phyloP scores from a whole-genome alignment of 92 coral and sea anemone genomes.

The Palythoa grandis region DNA sequence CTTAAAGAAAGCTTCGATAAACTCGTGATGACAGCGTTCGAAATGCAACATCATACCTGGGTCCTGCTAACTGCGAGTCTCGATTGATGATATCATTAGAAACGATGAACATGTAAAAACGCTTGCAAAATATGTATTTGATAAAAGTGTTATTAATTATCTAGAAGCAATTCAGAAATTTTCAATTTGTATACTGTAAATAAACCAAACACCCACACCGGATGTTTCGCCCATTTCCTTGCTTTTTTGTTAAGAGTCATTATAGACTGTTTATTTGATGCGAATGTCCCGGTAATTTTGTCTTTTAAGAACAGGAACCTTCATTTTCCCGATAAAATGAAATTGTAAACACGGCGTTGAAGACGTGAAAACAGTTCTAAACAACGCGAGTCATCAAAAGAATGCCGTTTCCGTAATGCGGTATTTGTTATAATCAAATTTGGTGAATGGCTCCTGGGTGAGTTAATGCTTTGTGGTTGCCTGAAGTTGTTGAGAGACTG shows the following conservation, averaged over 20 bases:
- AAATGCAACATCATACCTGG: too few species aligned
- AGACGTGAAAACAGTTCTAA: neutral
- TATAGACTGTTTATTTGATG: neutral
- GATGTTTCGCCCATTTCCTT: neutral
- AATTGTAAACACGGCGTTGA: neutral
- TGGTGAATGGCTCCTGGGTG: neutral
- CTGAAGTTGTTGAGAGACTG: conserved; percentile 1
- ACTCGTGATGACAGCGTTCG: too few species aligned
- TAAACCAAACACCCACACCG: neutral
- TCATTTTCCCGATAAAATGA: neutral
- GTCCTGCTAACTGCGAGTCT: too few species aligned
- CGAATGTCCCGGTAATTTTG: neutral
- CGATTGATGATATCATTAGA: too few species aligned
- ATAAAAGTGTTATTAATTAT: too few species aligned
- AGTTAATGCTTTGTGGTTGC: neutral
- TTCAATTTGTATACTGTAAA: neutral
- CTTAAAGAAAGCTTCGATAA: too few species aligned
- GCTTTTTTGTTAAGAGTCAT: neutral
- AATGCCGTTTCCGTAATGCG: neutral
- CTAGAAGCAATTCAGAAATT: too few species aligned
- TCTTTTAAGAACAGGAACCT: neutral
- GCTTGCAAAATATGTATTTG: too few species aligned
- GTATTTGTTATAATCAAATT: neutral
- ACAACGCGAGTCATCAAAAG: neutral
- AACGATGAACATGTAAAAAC: too few species aligned